Conservation (phyloP, 2,797 vertebrate species). For the Peromyscus attwateri region DNA sequence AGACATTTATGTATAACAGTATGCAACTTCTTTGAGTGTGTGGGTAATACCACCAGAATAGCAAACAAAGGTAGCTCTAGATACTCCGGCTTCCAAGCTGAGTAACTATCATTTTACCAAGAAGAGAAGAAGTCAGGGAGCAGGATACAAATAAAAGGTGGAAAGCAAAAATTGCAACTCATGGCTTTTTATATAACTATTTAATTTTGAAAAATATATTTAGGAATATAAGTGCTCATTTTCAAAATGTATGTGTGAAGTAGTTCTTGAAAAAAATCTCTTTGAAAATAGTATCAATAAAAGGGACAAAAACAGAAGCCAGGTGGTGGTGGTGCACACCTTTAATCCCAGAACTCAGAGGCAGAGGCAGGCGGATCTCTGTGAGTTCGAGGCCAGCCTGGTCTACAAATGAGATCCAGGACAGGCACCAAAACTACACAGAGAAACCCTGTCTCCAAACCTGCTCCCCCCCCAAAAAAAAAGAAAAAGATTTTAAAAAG, state of each 20-base stretch:
- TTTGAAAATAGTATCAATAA: neutral
- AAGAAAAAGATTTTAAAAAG: neutral
- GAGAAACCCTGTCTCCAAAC: no score
- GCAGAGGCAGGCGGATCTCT: no score
- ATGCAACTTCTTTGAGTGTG: no score
- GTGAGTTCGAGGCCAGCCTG: no score
- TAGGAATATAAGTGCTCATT: neutral
- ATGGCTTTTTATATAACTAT: no score
- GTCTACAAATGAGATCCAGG: no score
- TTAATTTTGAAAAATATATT: neutral
- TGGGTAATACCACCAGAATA: neutral
- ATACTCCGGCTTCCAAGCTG: neutral
- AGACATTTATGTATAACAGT: neutral
- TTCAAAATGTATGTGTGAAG: neutral
- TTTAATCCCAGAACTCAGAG: no score
- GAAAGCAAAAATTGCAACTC: neutral
- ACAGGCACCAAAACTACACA: no score
- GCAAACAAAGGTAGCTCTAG: neutral
- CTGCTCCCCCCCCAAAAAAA: no score
- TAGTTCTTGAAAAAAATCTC: neutral
- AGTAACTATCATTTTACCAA: neutral
- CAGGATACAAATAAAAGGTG: neutral
- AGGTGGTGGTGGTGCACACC: no score
- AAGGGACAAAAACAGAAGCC: neutral
- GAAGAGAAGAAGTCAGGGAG: no score